Conservation (phyloP, 2,888 invertebrate species). For the Metallyticus violacea region DNA sequence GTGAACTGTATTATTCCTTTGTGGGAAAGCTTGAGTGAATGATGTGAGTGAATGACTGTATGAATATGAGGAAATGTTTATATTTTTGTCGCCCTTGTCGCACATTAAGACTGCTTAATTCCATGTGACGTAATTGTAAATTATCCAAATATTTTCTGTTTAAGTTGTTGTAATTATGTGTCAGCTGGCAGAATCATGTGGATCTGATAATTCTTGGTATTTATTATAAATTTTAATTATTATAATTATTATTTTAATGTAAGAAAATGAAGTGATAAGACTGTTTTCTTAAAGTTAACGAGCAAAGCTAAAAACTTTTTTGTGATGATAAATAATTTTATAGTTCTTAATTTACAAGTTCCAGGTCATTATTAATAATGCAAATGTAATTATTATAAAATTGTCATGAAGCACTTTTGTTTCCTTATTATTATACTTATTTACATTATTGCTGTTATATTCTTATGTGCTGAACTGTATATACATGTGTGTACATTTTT, state of each 20-base stretch:
- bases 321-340: not conserved
- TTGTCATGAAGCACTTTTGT: not conserved
- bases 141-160: not conserved
- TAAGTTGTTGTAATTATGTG: not conserved
- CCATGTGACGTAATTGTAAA: not conserved
- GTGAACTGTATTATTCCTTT: not conserved
- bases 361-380: not conserved
- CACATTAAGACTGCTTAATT: not conserved
- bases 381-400: not conserved
- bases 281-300: not conserved
- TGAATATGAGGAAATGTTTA: not conserved
- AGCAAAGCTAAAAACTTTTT: not conserved
- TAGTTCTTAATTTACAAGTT: not conserved
- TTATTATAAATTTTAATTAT: not conserved
- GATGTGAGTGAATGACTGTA: not conserved
- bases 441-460: too few species aligned
- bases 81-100: not conserved
- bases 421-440: not conserved
- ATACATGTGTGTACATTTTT: not conserved
- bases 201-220: not conserved
- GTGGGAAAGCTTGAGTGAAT: not conserved
- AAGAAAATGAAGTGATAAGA: not conserved
- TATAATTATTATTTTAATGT: not conserved
- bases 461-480: not conserved
- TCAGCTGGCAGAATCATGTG: not conserved